Base-by-base conservation (phyloP, 2,797 vertebrate genomes). In the Eleutherodactylus coqui region DNA sequence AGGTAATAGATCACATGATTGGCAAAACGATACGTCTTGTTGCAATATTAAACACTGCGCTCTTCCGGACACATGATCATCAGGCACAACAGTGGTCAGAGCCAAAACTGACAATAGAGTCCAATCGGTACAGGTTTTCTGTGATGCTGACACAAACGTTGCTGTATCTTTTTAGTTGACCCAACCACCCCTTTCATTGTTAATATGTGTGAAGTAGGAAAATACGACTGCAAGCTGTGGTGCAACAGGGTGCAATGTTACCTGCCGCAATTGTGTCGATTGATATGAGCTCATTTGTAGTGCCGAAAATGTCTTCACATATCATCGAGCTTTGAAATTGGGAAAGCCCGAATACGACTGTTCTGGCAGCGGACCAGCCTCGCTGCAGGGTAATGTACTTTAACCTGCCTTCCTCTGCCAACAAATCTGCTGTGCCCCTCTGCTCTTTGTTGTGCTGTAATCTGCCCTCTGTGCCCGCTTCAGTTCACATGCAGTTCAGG, bases 401-500 rank as follows among this genome's bases (percentile, higher is more conserved):
- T 58, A 75, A 80, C n/a, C 51, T 55, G 83, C 32, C n/a, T 53
- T 51, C 34, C 17, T 4, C 60, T 85, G 85, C 85, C 78, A 86
- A 86, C 67, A 80, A 80, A 62, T 81, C 78, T 75, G 53, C 77
- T 34, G 55, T 45, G 16, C 70, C 24, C 2, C 69, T 86, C 69
- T 64, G 49, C 36, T 81, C 67, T 49, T 32, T 73, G 69, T 62
- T 75, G 78, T 41, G 21, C 10, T 80, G 38, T 64, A 49, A 78
- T 77, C 32, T 78, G 45, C 83, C 36, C 55, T 77, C 36, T 19
- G 49, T 60, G 34, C 38, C 64, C 38, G 76, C 76, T 27, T 73
- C 43, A 86, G 67, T 73, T 85, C 84, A 79, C 75, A 79, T 45
- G 76, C 84, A 75, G 78, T 75, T 86, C 67, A 86, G 78, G 51